A percentile compares a stretch with the other conserved stretches of the same genome.
Conservation (phyloP, 2,888 invertebrate species). For the Nephrotoma appendiculata region DNA sequence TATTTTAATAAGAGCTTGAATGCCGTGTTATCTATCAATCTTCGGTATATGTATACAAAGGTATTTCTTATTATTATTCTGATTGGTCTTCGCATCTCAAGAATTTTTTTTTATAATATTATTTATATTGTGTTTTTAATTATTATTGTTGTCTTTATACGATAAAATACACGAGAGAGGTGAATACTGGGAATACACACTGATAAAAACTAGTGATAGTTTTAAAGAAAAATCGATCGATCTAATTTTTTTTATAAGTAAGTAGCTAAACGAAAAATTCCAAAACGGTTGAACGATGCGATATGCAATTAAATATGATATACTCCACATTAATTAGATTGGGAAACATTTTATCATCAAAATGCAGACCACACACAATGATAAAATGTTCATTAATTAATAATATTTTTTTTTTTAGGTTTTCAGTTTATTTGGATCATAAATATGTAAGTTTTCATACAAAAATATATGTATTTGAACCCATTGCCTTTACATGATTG, state of each 20-base stretch:
- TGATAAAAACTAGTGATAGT: background rate
- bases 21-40: background rate
- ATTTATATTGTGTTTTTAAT: background rate
- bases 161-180: background rate
- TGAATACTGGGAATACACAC: background rate
- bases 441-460: no score
- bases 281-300: background rate
- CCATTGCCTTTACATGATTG: no score
- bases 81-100: background rate
- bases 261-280: background rate
- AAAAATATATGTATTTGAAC: no score
- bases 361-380: background rate
- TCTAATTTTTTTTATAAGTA: background rate
- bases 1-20: background rate
- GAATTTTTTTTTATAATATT: background rate
- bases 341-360: background rate
- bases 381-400: background rate
- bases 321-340: background rate
- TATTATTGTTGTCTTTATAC: background rate
- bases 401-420: background rate
- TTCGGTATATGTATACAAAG: background rate
- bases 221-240: background rate
- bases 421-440: no score
- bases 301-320: background rate
- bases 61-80: background rate